Conservation (phyloP, 92 coral and sea anemone genomes). For the Actinernus sp. region DNA sequence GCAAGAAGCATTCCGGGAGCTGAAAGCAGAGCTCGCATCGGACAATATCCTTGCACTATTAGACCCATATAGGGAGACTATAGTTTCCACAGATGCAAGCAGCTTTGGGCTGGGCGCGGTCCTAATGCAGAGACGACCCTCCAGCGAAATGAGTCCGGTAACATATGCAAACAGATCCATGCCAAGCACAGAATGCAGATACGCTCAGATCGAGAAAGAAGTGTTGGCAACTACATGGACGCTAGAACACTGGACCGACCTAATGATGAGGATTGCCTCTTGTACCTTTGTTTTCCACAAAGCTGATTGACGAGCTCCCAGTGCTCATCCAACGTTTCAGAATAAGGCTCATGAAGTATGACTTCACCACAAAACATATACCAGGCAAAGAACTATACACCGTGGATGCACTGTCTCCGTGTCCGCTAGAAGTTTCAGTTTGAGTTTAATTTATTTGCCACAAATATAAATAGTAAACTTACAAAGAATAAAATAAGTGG, state of each 20-base stretch:
- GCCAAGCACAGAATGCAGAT: slow-evolving; percentile 24
- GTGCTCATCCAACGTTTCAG: too few species aligned
- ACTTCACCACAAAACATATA: too few species aligned
- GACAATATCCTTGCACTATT: slow-evolving; percentile 30
- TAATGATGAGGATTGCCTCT: slow-evolving; percentile 45
- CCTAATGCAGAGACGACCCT: slow-evolving; percentile 3
- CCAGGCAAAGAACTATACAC: too few species aligned
- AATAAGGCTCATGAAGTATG: too few species aligned
- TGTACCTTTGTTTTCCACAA: slow-evolving; percentile 56
- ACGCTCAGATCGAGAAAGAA: slow-evolving; percentile 54
- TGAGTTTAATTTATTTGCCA: not conserved
- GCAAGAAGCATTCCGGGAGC: slow-evolving; percentile 21
- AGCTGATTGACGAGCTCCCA: slow-evolving; percentile 57
- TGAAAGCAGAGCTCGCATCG: slow-evolving; percentile 49
- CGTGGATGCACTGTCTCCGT: too few species aligned
- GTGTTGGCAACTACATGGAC: slow-evolving; percentile 51
- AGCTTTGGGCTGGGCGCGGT: slow-evolving; percentile 14
- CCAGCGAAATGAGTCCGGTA: not conserved
- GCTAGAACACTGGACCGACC: slow-evolving; percentile 47
- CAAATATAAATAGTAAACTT: too few species aligned
- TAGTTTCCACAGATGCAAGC: slow-evolving; percentile 27
- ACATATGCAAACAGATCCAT: slow-evolving; percentile 2
- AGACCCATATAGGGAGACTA: slow-evolving; percentile 28
- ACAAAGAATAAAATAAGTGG: too few species aligned
- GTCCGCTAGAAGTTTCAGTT: not conserved